Evolutionary conservation across 2,797 vertebrate genomes (phyloP).

Genomic region (Mormyrops boulengeri): DNA sequence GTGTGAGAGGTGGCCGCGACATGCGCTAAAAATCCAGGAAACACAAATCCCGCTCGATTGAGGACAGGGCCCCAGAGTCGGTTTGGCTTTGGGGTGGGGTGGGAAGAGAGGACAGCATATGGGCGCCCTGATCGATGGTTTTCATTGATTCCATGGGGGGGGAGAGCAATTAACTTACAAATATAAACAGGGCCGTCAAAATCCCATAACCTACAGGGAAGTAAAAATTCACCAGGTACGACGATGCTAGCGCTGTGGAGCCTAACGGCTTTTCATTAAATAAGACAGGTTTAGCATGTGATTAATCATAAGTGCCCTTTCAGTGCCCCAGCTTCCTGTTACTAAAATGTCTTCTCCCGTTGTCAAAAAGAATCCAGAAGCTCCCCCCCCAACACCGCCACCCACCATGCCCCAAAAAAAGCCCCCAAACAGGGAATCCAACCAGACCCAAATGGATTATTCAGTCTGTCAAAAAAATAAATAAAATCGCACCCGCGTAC

Average conservation of each 20-base stretch:
- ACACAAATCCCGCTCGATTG: not conserved
- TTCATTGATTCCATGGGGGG: not conserved
- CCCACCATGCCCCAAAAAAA: not conserved
- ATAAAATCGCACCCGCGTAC: not conserved
- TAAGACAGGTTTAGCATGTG: not conserved
- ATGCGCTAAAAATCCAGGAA: not conserved
- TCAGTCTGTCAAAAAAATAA: not conserved
- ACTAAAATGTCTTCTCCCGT: not conserved
- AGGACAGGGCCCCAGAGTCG: not conserved
- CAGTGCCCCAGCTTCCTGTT: constrained; percentile 1
- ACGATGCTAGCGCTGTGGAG: not conserved
- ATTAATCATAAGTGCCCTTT: not conserved
- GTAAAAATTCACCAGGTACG: not conserved
- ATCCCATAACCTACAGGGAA: not conserved
- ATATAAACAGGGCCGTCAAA: not conserved
- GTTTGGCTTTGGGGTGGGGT: not conserved
- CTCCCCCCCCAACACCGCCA: not conserved
- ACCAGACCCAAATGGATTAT: constrained; percentile 6
- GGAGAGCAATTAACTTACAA: not conserved
- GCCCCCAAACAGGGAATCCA: constrained; percentile 36
- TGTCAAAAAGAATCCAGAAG: not conserved
- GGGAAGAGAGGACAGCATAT: not conserved
- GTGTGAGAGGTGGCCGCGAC: not conserved
- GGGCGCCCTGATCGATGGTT: not conserved
- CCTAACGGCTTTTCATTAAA: not conserved